Percentiles rank a stretch among this genome's conserved stretches.
These are phyloP conservation scores for Cabera pusaria DNA, from an alignment of 2,888 invertebrate genomes.

Conservation along the genomic window DNA sequence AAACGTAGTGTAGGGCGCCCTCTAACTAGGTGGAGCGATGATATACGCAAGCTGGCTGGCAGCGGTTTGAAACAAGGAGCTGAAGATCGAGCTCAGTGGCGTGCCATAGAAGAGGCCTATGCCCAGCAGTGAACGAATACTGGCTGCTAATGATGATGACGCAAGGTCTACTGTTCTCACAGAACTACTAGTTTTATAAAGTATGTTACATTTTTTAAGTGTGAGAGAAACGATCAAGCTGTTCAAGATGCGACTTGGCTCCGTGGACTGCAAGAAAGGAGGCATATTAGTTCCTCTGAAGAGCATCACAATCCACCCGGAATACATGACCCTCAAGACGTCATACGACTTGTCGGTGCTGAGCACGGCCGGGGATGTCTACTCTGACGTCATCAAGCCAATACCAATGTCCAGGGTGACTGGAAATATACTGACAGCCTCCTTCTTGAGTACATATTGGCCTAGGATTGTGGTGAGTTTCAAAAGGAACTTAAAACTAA, in stretches of 20 bases:
- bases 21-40: no score
- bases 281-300: constrained; percentile 53
- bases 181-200: no score
- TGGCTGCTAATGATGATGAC: no score
- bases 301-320: constrained; percentile 55
- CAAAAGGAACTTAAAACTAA: no score
- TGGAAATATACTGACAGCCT: constrained; percentile 50
- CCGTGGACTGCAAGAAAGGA: constrained; percentile 64
- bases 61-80: no score
- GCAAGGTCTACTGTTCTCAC: no score
- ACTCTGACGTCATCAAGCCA: constrained; percentile 44
- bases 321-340: constrained; percentile 44
- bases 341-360: constrained; percentile 59
- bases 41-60: no score
- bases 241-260: constrained; percentile 58
- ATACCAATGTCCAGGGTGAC: constrained; percentile 47
- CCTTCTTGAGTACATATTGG: constrained; percentile 67
- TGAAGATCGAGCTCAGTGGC: no score
- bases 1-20: no score
- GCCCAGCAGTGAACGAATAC: no score
- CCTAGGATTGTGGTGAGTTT: constrained; percentile 66
- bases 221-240: constrained; percentile 63
- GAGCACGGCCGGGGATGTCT: constrained; percentile 41
- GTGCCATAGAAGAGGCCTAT: no score
- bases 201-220: constrained; percentile 50